Evolutionary conservation across 2,888 invertebrate genomes (phyloP).

Genomic region (Eupithecia subumbrata): DNA sequence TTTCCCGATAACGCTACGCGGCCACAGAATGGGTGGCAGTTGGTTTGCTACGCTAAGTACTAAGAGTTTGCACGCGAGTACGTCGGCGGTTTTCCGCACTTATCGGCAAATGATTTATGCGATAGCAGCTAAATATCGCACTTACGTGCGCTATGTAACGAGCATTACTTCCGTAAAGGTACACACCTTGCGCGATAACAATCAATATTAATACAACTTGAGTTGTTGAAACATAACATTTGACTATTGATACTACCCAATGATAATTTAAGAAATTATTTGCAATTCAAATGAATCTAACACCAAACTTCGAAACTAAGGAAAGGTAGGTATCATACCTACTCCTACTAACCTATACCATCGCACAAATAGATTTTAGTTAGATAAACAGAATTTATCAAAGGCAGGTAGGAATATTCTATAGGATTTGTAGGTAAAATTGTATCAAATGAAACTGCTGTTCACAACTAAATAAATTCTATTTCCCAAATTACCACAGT

Average conservation of each 20-base stretch:
- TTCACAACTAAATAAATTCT: slow-evolving; percentile 65
- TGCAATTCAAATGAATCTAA: slow-evolving; percentile 28
- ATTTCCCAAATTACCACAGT: slow-evolving; percentile 65
- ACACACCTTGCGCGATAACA: slow-evolving; percentile 33
- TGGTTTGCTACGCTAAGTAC: slow-evolving; percentile 36
- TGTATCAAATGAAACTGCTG: slow-evolving; percentile 45
- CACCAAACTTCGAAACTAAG: slow-evolving; percentile 19
- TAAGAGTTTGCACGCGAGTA: slow-evolving; percentile 44
- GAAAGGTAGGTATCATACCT: too few relatives aligned
- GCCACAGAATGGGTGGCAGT: slow-evolving; percentile 36
- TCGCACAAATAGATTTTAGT: background rate
- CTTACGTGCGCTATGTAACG: slow-evolving; percentile 43
- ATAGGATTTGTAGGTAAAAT: background rate
- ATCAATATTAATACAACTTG: slow-evolving; percentile 35
- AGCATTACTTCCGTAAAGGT: slow-evolving; percentile 43
- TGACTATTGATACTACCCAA: slow-evolving; percentile 19
- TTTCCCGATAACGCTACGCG: slow-evolving; percentile 77
- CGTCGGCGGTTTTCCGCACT: slow-evolving; percentile 49
- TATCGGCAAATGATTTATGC: slow-evolving; percentile 69
- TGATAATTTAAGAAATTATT: slow-evolving; percentile 18
- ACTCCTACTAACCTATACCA: background rate
- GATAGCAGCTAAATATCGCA: slow-evolving; percentile 56
- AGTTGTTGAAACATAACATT: slow-evolving; percentile 21
- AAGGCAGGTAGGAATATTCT: slow-evolving; percentile 14
- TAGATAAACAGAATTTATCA: background rate